phyloP scores from a whole-genome alignment of 2,888 invertebrate species.

The Agrotis exclamationis region DNA sequence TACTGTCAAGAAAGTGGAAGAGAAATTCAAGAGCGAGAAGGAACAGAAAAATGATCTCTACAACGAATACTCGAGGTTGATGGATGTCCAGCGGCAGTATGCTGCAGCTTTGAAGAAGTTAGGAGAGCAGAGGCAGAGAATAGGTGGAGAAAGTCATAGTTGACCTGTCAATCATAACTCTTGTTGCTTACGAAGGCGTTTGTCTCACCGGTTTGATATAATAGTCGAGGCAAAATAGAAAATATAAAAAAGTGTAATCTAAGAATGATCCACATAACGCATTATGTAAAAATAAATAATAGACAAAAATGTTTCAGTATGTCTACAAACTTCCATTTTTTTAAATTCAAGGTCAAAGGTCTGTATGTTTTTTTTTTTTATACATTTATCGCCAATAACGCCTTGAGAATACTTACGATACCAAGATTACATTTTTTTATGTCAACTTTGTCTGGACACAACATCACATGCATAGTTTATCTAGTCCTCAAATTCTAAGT shows the following conservation, averaged over 20 bases:
- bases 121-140: slow-evolving; percentile 81
- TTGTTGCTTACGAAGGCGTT: slow-evolving; percentile 38
- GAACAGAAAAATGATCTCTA: slow-evolving; percentile 81
- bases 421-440: not conserved
- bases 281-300: not conserved
- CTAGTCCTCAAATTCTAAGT: slow-evolving; percentile 61
- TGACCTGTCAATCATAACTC: slow-evolving; percentile 51
- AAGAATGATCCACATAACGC: not conserved
- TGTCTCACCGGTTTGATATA: slow-evolving; percentile 52
- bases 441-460: slow-evolving; percentile 22
- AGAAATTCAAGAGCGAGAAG: slow-evolving; percentile 86
- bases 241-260: not conserved
- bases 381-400: not conserved
- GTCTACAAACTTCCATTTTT: not conserved
- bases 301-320: not conserved
- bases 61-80: slow-evolving; percentile 82
- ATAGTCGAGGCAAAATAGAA: slow-evolving; percentile 24
- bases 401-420: not conserved
- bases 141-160: slow-evolving; percentile 66
- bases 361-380: not conserved
- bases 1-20: slow-evolving; percentile 94
- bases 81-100: slow-evolving; percentile 88
- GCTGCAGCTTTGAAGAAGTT: slow-evolving; percentile 85
- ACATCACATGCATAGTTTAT: slow-evolving; percentile 53
- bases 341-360: too few species aligned